Evolutionary conservation across 2,113 vertebrate species (phyloP).

Genomic region (Myotis brandtii): DNA sequence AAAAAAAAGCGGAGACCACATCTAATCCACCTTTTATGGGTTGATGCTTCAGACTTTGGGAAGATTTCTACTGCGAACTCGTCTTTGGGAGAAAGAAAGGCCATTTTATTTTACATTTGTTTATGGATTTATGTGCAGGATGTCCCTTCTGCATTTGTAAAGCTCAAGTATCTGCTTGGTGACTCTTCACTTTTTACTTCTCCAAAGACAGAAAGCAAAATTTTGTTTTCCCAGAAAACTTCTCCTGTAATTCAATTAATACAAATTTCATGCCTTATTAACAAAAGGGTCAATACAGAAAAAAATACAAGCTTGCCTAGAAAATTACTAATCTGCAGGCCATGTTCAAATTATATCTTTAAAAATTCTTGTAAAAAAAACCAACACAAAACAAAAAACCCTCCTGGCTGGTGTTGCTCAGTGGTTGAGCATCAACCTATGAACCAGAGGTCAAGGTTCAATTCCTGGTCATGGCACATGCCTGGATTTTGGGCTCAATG

Average conservation of each 20-base stretch:
- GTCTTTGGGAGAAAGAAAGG: background rate
- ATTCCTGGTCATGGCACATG: too few species aligned
- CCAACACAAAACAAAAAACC: too few species aligned
- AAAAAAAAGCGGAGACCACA: background rate
- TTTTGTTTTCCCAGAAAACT: conserved; percentile 42
- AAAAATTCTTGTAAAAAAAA: background rate
- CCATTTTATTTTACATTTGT: background rate
- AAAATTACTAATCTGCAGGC: background rate
- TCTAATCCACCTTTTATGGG: background rate
- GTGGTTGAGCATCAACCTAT: too few species aligned
- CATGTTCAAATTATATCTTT: background rate
- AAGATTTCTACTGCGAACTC: background rate
- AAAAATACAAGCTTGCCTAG: conserved; percentile 28
- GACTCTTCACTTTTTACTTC: background rate
- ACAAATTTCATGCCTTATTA: background rate
- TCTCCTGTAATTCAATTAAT: conserved; percentile 32
- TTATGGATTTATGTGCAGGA: background rate
- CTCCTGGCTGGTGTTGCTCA: too few species aligned
- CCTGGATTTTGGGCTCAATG: too few species aligned
- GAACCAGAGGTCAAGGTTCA: too few species aligned
- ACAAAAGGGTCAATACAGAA: background rate
- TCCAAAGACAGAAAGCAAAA: background rate
- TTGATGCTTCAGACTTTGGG: background rate
- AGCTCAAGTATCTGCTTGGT: background rate
- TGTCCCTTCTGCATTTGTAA: background rate